Base-by-base conservation (phyloP, 2,113 vertebrate genomes). In the Nettapus auritus region DNA sequence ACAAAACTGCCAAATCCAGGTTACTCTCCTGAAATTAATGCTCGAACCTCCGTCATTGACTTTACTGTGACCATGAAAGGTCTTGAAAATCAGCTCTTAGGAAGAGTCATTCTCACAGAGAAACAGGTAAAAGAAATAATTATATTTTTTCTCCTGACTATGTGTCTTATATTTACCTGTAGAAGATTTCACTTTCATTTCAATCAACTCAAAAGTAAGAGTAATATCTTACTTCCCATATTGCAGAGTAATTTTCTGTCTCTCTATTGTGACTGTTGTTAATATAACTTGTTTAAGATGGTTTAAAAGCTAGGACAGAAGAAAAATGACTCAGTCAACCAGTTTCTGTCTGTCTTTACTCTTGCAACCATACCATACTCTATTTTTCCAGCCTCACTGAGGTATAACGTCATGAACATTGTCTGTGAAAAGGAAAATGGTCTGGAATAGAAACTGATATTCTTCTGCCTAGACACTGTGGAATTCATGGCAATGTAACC, bases 41-140 rank as follows among this genome's bases (percentile, higher is more conserved):
- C 99, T 60, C 98, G 98, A 36, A 99, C 98, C 44, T 98, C 99
- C 80, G 98, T 99, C 89, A 99, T 99, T 36, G 99, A 99, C 96
- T 99, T 99, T 95, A 99, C 99, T 2, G 99, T 99, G 87, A 99
- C 99, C 42, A 98, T 99, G 98, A 98, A 98, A 88, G 99, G 99
- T 60, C 98, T 99, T 75, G 99, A 99, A 96, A 99, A 99, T 92
- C 99, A 99, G 88, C 97, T 99, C 48, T 97, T 99, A 25, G 99
- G 99, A n/a, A 98, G 99, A 97, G 99, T 99, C 92, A 99, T 99
- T 96, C 98, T 99, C 69, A 99, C 97, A 38, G 99, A 99, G 97
- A 99, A 99, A 92, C 98, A 99, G 98, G 99, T 99, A 92, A 71
- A 93, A 88, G 2, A 90, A 68, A 66, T 31, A 48, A 26, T 53